These are phyloP conservation scores for Crotalus helleri DNA, from an alignment of 2,113 vertebrate genomes.

Conservation along the genomic window DNA sequence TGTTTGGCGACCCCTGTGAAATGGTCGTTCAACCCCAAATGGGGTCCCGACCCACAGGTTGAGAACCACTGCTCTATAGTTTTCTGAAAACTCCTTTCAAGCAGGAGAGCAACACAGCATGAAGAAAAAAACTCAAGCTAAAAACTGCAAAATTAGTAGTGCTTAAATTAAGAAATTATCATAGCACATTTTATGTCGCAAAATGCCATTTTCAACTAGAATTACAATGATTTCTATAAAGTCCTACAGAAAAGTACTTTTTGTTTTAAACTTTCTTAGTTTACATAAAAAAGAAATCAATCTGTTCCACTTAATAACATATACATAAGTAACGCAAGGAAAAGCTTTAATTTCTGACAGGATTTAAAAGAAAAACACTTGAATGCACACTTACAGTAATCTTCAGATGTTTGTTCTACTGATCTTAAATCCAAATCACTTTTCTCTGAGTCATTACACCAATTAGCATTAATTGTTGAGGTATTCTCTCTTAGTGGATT, in stretches of 20 bases:
- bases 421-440: conserved; percentile 63
- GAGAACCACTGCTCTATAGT: not conserved
- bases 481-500: conserved; percentile 49
- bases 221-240: not conserved
- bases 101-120: not conserved
- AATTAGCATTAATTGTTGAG: conserved; percentile 52
- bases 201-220: not conserved
- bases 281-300: not conserved
- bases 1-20: too few species aligned
- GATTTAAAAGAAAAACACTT: conserved; percentile 28
- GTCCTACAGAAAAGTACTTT: not conserved
- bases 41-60: too few species aligned
- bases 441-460: conserved; percentile 63
- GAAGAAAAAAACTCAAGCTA: not conserved
- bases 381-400: conserved; percentile 70
- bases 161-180: conserved; percentile 16
- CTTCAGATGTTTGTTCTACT: conserved; percentile 61
- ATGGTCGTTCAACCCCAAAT: too few species aligned
- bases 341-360: conserved; percentile 32
- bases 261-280: not conserved
- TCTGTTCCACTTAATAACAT: not conserved
- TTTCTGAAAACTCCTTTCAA: not conserved
- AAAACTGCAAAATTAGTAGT: not conserved
- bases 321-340: not conserved
- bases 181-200: not conserved